Base-by-base conservation (phyloP, 2,888 invertebrate genomes). In the Lithosia quadra region DNA sequence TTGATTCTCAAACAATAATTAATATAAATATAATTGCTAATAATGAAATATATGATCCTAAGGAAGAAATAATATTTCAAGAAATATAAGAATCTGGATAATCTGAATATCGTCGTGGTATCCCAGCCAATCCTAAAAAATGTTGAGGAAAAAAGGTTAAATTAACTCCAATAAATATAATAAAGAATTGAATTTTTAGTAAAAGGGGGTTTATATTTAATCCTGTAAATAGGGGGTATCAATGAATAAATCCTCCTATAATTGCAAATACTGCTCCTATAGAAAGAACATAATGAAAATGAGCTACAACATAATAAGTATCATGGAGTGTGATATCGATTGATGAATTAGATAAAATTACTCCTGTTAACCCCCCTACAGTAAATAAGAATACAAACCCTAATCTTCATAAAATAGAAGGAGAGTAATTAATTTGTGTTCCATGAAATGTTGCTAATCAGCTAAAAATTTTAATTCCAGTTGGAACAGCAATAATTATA, bases 401-500 rank as follows among this genome's bases (percentile, higher is more conserved):
- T 91, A 97, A 82, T 43, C 96, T 94, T 95, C 97, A 97, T 84
- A 97, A 75, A 84, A 96, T 93, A 39, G 96, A 90, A 0, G 96
- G 95, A 0, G 95, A 95, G 82, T 95, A 96, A 65, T 92, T 93
- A 83, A 97, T 87, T 95, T 96, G 95, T 34, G 96, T 92, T 77
- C 97, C 97, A 84, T 96, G 95, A 28, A 97, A 77, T 18, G 97
- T 97, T 0, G 97, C 96, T 91, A 97, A 83, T 96, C 97, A 97
- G 39, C 97, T 90, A 92, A 97, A 97, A 93, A 98, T 96, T 96
- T 98, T 98, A 95, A 98, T 97, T 79, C 97, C 98, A 22, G 98
- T 98, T 0, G 98, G 97, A 0, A 98, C 96, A 0, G 97, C 97
- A 97, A 98, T 98, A 96, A 98, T 97, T 96, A 97, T 97, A 22